Evolutionary conservation across 2,113 vertebrate genomes (phyloP).

Genomic region (Sarotherodon lohbergeri): DNA sequence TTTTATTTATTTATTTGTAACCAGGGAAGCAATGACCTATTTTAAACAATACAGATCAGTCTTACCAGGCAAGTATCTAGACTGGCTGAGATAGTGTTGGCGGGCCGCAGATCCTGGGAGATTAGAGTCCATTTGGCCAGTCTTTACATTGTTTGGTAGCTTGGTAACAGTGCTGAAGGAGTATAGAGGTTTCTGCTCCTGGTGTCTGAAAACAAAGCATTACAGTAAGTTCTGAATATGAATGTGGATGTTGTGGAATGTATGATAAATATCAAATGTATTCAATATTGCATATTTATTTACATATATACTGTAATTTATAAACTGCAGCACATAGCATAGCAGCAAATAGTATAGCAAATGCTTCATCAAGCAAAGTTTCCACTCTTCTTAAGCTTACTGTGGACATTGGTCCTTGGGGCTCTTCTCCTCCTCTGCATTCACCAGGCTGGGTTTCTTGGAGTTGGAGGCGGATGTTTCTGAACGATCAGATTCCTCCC

Average conservation of each 20-base stretch:
- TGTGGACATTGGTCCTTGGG: constrained; percentile 63
- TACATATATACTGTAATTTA: not conserved
- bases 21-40: not conserved
- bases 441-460: constrained; percentile 82
- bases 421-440: constrained; percentile 74
- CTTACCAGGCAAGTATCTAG: constrained; percentile 92
- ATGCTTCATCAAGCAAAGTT: not conserved
- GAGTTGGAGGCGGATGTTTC: constrained; percentile 82
- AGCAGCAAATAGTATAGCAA: not conserved
- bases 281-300: not conserved
- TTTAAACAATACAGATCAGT: not conserved
- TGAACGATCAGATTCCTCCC: constrained; percentile 79
- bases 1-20: not conserved
- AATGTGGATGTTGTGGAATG: not conserved
- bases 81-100: constrained; percentile 92
- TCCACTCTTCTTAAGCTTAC: constrained; percentile 19
- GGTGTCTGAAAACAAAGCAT: constrained; percentile 44
- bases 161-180: constrained; percentile 78
- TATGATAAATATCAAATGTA: not conserved
- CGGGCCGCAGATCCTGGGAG: constrained; percentile 78
- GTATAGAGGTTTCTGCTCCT: constrained; percentile 69
- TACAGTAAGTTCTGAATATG: not conserved
- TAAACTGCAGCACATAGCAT: not conserved
- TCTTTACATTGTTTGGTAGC: constrained; percentile 59
- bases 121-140: constrained; percentile 72